A percentile compares a stretch with the other conserved stretches of the same genome.
phyloP scores from a whole-genome alignment of 2,113 vertebrate species.

The Callipepla californica region DNA sequence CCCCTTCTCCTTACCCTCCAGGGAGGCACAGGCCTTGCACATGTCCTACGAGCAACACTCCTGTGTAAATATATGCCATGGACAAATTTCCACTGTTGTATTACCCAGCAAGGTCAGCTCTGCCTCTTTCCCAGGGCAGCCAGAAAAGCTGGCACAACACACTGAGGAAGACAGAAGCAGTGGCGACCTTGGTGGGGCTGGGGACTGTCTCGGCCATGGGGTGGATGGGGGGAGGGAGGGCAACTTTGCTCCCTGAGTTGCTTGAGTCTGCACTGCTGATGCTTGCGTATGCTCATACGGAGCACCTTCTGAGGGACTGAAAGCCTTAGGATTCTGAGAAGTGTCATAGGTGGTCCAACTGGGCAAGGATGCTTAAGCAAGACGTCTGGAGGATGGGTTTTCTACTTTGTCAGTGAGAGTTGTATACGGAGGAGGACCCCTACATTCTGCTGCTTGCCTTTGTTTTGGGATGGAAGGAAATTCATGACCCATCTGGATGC shows the following conservation, averaged over 20 bases:
- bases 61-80: background rate
- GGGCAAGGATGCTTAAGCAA: background rate
- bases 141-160: background rate
- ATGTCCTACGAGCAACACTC: background rate
- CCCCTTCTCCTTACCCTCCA: background rate
- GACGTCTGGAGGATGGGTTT: background rate
- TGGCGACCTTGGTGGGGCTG: accelerated
- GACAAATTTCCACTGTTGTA: background rate
- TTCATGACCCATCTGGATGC: background rate
- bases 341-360: background rate
- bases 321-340: background rate
- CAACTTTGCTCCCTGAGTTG: background rate
- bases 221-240: background rate
- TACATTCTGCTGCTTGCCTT: background rate
- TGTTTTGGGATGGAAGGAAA: accelerated
- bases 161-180: background rate
- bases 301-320: background rate
- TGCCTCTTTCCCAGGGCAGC: background rate
- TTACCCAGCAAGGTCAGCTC: background rate
- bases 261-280: background rate
- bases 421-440: background rate
- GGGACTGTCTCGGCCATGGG: background rate
- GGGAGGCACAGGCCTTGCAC: background rate
- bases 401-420: background rate
- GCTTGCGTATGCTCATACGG: background rate